A percentile compares a stretch with the other conserved stretches of the same genome.
These are phyloP conservation scores for Momotus momota DNA, from an alignment of 2,797 vertebrate species.

Conservation along the genomic window DNA sequence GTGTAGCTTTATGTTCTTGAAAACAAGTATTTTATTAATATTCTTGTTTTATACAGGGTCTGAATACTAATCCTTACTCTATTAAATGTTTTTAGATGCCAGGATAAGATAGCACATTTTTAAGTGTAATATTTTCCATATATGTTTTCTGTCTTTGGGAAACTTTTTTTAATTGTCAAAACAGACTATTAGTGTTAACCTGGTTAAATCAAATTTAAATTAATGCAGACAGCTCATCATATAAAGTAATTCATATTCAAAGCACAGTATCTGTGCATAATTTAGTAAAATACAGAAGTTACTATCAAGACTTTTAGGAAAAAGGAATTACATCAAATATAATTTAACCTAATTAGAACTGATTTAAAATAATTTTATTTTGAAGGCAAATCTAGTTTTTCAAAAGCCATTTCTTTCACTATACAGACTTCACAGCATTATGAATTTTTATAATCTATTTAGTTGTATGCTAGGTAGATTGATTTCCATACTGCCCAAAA, in stretches of 20 bases:
- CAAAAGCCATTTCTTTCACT: neutral
- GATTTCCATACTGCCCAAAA: neutral
- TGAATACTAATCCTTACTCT: neutral
- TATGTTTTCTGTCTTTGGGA: neutral
- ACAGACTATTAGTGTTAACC: conserved; percentile 54
- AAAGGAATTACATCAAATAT: conserved; percentile 27
- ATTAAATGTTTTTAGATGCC: neutral
- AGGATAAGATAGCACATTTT: neutral
- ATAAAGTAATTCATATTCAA: conserved; percentile 61
- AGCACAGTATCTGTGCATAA: neutral
- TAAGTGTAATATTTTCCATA: neutral
- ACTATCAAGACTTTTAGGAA: conserved; percentile 11
- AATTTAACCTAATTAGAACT: conserved; percentile 40
- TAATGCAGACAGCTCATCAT: conserved; percentile 54
- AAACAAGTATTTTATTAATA: neutral
- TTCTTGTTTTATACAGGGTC: neutral
- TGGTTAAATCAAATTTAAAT: conserved; percentile 58
- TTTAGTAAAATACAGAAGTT: conserved; percentile 50
- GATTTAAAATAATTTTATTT: conserved; percentile 54
- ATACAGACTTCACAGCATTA: neutral
- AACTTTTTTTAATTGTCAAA: conserved; percentile 58
- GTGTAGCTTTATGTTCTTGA: neutral
- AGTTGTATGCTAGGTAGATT: neutral
- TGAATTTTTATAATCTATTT: neutral
- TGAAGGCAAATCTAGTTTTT: neutral